These are phyloP conservation scores for Drosophila mauritiana DNA, from an alignment of 1,140 invertebrate species.

Conservation along the genomic window DNA sequence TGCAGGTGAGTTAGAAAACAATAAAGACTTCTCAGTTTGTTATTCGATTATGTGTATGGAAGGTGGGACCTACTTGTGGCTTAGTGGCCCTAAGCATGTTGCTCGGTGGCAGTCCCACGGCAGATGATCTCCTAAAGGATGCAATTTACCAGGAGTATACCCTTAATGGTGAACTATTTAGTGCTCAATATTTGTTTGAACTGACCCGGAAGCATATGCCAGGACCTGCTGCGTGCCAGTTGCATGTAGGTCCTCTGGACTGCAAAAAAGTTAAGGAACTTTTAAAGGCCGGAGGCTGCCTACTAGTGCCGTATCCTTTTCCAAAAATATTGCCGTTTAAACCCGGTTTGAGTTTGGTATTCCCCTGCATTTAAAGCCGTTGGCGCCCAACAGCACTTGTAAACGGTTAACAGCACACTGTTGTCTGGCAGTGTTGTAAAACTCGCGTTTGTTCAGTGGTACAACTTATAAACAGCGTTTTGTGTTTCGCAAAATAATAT, in stretches of 20 bases:
- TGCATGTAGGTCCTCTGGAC: slow-evolving; percentile 75
- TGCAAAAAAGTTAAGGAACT: slow-evolving; percentile 79
- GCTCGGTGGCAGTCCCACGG: slow-evolving; percentile 86
- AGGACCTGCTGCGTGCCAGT: slow-evolving; percentile 22
- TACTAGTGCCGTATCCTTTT: slow-evolving; percentile 86
- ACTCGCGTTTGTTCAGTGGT: slow-evolving; percentile 21
- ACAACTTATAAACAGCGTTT: slow-evolving; percentile 29
- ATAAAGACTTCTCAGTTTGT: not conserved
- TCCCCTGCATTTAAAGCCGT: not conserved
- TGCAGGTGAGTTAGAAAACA: slow-evolving; percentile 46
- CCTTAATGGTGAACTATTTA: slow-evolving; percentile 94
- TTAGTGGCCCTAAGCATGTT: slow-evolving; percentile 92
- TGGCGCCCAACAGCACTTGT: slow-evolving; percentile 21
- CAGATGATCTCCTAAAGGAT: slow-evolving; percentile 87
- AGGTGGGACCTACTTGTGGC: slow-evolving; percentile 90
- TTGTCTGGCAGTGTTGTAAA: slow-evolving; percentile 20
- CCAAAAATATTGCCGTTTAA: slow-evolving; percentile 6
- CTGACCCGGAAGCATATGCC: slow-evolving; percentile 44
- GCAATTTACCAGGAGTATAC: slow-evolving; percentile 88
- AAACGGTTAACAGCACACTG: slow-evolving; percentile 15
- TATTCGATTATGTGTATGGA: not conserved
- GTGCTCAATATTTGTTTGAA: slow-evolving; percentile 88
- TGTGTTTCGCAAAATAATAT: slow-evolving; percentile 10
- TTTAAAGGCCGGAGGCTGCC: slow-evolving; percentile 77
- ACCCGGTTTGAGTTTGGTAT: not conserved